A percentile compares a stretch with the other conserved stretches of the same genome.
Conservation (phyloP, 2,888 invertebrate genomes). For the Chalcosyrphus nemorum region DNA sequence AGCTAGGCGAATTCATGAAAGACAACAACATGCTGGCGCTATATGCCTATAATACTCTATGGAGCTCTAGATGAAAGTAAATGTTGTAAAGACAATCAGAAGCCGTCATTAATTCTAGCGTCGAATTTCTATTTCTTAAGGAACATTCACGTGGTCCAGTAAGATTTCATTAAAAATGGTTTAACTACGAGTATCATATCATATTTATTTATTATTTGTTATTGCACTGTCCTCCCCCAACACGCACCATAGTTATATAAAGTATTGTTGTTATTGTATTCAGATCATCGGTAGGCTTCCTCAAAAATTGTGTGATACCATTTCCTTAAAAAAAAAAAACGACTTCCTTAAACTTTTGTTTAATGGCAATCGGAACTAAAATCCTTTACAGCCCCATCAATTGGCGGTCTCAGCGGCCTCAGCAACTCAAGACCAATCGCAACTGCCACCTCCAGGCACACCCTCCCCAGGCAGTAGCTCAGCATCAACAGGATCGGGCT, state of each 20-base stretch:
- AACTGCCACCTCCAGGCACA: conserved; percentile 87
- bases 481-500: conserved; percentile 91
- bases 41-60: no score
- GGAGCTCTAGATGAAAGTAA: no score
- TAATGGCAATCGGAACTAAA: not conserved
- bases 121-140: no score
- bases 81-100: no score
- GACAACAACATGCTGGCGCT: no score
- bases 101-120: no score
- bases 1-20: no score
- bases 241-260: conserved; percentile 5
- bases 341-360: conserved; percentile 1
- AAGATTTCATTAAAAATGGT: not conserved
- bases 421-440: conserved; percentile 85
- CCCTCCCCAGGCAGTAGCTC: conserved; percentile 93
- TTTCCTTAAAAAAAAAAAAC: no score
- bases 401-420: conserved; percentile 85
- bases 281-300: not conserved
- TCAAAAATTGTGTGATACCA: conserved; percentile 2
- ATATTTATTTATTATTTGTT: not conserved
- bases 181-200: not conserved
- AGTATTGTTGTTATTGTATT: not conserved
- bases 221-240: no score
- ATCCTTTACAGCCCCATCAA: conserved; percentile 81
- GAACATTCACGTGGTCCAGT: no score